These are phyloP conservation scores for Sesia bembeciformis DNA, from an alignment of 2,888 invertebrate genomes.

Conservation along the genomic window DNA sequence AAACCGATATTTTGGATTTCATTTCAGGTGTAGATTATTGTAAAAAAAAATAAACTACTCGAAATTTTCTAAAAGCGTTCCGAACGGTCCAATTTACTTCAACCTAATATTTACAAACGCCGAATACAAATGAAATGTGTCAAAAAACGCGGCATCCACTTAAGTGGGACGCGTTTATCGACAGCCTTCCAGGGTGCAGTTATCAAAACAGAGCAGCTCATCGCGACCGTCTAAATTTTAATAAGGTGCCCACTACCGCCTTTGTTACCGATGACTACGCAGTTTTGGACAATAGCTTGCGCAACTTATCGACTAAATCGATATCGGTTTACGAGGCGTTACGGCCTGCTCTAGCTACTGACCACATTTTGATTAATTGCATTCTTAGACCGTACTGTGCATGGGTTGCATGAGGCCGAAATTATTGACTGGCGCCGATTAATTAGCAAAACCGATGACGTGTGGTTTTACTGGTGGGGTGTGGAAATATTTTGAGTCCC, in stretches of 20 bases:
- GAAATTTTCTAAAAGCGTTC: constrained; percentile 10
- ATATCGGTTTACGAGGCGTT: constrained; percentile 73
- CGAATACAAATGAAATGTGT: constrained; percentile 26
- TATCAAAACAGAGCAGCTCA: constrained; percentile 69
- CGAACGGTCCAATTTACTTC: constrained; percentile 26
- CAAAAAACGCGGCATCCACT: constrained; percentile 42
- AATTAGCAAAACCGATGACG: constrained; percentile 63
- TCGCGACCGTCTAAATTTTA: constrained; percentile 68
- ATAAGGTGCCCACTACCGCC: constrained; percentile 73
- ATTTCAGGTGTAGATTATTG: background rate
- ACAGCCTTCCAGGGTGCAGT: constrained; percentile 45
- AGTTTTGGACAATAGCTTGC: constrained; percentile 67
- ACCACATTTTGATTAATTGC: constrained; percentile 72
- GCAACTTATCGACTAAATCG: constrained; percentile 72
- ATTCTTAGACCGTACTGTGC: constrained; percentile 44
- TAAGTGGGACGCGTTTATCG: constrained; percentile 35
- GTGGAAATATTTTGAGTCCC: constrained; percentile 39
- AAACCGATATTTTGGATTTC: too few relatives aligned
- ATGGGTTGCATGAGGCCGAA: constrained; percentile 27
- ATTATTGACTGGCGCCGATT: constrained; percentile 66
- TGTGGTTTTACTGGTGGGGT: constrained; percentile 31
- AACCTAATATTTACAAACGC: constrained; percentile 43
- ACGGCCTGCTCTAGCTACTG: constrained; percentile 66
- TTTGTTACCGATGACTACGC: constrained; percentile 62
- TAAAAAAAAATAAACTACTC: constrained; percentile 9